phyloP scores from a whole-genome alignment of 2,113 vertebrate genomes.

The Circaetus gallicus region DNA sequence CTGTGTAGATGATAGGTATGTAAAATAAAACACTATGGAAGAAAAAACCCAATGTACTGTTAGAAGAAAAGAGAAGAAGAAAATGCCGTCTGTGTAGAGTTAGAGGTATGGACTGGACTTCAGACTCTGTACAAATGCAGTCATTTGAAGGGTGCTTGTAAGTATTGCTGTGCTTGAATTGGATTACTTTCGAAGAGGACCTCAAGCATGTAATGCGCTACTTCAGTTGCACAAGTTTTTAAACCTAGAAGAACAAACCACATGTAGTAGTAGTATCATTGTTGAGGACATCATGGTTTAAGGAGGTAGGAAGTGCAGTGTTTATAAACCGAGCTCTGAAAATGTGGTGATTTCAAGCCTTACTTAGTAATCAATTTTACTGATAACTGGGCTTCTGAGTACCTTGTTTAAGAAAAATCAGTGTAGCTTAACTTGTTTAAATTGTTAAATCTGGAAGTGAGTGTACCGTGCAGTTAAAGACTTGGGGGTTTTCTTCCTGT shows the following conservation, averaged over 20 bases:
- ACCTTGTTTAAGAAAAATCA: background rate
- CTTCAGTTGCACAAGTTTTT: background rate
- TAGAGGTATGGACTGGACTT: background rate
- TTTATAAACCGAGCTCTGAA: background rate
- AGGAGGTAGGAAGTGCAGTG: background rate
- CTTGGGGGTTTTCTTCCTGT: background rate
- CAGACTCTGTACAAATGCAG: background rate
- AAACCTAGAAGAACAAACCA: background rate
- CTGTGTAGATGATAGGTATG: fast-evolving
- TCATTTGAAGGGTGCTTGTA: background rate
- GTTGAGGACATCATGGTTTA: background rate
- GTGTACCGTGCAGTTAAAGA: background rate
- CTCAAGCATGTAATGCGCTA: background rate
- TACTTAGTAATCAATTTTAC: background rate
- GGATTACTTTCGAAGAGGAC: background rate
- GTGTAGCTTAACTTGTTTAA: background rate
- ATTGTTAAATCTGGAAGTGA: background rate
- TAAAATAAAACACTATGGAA: background rate
- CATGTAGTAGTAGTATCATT: background rate
- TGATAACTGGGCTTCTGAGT: background rate
- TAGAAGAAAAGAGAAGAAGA: background rate
- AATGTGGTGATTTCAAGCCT: background rate
- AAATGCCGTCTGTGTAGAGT: background rate
- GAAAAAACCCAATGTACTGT: background rate
- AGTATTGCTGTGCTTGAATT: background rate